Percentiles rank a stretch among this genome's conserved stretches.
phyloP scores from a whole-genome alignment of 2,888 invertebrate species.

The Drosophila acutilabella region DNA sequence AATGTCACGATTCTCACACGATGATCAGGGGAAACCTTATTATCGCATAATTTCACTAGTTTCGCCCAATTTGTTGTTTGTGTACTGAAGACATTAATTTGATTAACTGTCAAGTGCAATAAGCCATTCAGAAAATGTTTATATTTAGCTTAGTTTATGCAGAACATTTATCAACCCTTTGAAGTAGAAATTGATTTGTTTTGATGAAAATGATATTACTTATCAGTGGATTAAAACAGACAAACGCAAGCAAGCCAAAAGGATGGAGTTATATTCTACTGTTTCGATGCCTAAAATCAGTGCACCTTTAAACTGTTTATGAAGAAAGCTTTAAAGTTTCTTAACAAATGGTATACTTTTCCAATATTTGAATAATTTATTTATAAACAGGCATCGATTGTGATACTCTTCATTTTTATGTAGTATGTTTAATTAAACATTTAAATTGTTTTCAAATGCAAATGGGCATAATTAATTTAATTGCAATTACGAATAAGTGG shows the following conservation, averaged over 20 bases:
- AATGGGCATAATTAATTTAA: constrained; percentile 78
- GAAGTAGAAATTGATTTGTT: too few relatives aligned
- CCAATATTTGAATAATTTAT: too few relatives aligned
- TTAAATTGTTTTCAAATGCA: constrained; percentile 70
- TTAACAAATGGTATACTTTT: too few relatives aligned
- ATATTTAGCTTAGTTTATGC: not conserved
- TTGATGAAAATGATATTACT: too few relatives aligned
- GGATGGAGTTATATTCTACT: too few relatives aligned
- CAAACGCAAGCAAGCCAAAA: too few relatives aligned
- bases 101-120: constrained; percentile 3
- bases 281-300: too few relatives aligned
- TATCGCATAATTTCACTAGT: constrained; percentile 48
- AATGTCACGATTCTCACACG: constrained; percentile 61
- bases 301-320: too few relatives aligned
- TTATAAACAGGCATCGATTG: too few relatives aligned
- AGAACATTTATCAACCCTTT: not conserved
- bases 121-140: not conserved
- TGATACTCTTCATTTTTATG: constrained; percentile 9
- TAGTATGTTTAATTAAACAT: constrained; percentile 66
- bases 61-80: constrained; percentile 10
- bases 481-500: constrained; percentile 60
- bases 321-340: too few relatives aligned
- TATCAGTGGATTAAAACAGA: too few relatives aligned
- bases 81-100: constrained; percentile 10
- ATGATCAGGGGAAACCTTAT: constrained; percentile 38